Percentiles rank a stretch among this genome's conserved stretches.
These are phyloP conservation scores for Ophiothrix spiculata DNA, from an alignment of 35 echinoderm and acorn worm species.

Conservation along the genomic window DNA sequence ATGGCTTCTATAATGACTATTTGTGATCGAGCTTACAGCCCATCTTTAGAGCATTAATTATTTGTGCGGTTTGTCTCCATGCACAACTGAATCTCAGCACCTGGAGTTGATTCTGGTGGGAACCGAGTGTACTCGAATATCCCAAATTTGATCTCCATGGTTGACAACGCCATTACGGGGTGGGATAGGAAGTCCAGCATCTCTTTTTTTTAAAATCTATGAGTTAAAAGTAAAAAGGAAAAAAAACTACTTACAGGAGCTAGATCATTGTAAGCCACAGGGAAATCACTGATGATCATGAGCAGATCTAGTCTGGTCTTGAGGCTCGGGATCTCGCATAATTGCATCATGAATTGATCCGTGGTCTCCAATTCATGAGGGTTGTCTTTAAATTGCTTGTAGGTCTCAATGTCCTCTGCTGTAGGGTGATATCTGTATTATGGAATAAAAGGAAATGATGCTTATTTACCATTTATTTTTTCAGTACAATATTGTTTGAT, in stretches of 20 bases:
- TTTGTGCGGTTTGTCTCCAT: too few relatives aligned
- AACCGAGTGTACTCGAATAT: too few relatives aligned
- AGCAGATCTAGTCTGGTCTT: slow-evolving; percentile 81
- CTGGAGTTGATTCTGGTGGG: too few relatives aligned
- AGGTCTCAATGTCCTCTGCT: slow-evolving; percentile 91
- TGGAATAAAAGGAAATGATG: neutral
- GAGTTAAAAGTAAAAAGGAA: neutral
- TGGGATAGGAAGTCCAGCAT: neutral
- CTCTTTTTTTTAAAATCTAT: neutral
- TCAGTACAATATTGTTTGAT: neutral
- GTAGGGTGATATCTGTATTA: slow-evolving; percentile 81
- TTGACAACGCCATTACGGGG: neutral
- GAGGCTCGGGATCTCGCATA: slow-evolving; percentile 91
- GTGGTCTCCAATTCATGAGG: slow-evolving; percentile 67
- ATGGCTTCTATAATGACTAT: too few relatives aligned
- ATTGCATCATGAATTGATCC: slow-evolving; percentile 96
- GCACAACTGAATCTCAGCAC: too few relatives aligned
- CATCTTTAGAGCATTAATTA: too few relatives aligned
- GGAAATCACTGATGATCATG: slow-evolving; percentile 81
- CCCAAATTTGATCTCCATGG: too few relatives aligned
- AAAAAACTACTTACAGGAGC: slow-evolving; percentile 63
- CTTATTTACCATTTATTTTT: neutral
- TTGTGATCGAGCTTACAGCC: too few relatives aligned
- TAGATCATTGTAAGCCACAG: slow-evolving; percentile 88
- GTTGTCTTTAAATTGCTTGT: slow-evolving; percentile 71